phyloP scores from a whole-genome alignment of 1,140 invertebrate genomes.

The Amyelois transitella region DNA sequence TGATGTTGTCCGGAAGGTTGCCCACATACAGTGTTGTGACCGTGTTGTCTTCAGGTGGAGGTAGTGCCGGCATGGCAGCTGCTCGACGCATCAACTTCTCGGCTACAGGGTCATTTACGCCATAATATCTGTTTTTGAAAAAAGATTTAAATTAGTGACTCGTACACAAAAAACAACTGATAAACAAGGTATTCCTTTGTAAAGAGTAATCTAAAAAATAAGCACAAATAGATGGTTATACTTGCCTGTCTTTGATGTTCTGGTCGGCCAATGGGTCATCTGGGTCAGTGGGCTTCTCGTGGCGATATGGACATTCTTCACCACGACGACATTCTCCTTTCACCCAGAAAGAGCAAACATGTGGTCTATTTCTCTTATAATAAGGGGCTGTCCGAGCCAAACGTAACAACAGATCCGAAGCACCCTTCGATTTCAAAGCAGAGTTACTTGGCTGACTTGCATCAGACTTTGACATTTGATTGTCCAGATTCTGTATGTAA shows the following conservation, averaged over 20 bases:
- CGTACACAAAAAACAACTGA: too few relatives aligned
- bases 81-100: slow-evolving; percentile 96
- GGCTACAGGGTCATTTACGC: slow-evolving; percentile 98
- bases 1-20: slow-evolving; percentile 91
- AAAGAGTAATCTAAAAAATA: too few relatives aligned
- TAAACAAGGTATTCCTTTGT: neutral
- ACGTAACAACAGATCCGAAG: slow-evolving; percentile 93
- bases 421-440: slow-evolving; percentile 82
- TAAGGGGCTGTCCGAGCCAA: slow-evolving; percentile 98
- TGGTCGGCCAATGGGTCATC: slow-evolving; percentile 99
- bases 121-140: slow-evolving; percentile 85
- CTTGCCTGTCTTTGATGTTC: slow-evolving; percentile 95
- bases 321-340: slow-evolving; percentile 99
- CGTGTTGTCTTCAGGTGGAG: slow-evolving; percentile 95
- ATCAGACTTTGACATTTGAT: slow-evolving; percentile 78
- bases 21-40: slow-evolving; percentile 98
- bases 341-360: slow-evolving; percentile 99
- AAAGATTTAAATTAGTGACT: too few relatives aligned
- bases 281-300: slow-evolving; percentile 99
- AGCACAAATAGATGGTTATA: neutral
- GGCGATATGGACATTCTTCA: slow-evolving; percentile 99
- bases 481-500: slow-evolving; percentile 97
- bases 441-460: slow-evolving; percentile 79
- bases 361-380: slow-evolving; percentile 98
- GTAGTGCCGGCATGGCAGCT: slow-evolving; percentile 94